Conservation (phyloP, 2,113 vertebrate species). For the Polypterus bichir region DNA sequence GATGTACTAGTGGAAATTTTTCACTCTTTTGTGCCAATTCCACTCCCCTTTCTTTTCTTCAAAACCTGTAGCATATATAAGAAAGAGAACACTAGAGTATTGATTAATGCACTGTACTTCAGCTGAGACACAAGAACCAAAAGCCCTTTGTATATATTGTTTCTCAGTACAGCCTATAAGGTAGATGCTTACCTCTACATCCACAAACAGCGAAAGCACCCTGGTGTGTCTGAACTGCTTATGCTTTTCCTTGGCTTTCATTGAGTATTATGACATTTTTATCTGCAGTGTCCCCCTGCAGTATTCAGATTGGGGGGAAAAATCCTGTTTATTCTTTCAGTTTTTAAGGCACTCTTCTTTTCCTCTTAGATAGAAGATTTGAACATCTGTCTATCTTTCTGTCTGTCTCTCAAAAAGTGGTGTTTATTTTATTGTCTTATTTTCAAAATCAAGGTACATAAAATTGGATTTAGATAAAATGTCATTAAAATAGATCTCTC, state of each 20-base stretch:
- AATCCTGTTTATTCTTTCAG: too few relatives aligned
- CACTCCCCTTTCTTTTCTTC: neutral
- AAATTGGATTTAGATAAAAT: conserved; percentile 36
- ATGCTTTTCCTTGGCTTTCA: too few relatives aligned
- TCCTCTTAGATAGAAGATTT: too few relatives aligned
- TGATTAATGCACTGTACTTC: conserved; percentile 15
- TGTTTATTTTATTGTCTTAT: conserved; percentile 30
- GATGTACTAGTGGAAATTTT: neutral
- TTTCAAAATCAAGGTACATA: conserved; percentile 24
- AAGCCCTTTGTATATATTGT: neutral
- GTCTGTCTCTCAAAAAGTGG: neutral
- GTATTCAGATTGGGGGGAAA: too few relatives aligned
- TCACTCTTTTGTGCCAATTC: neutral
- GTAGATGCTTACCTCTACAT: neutral
- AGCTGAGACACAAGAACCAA: neutral
- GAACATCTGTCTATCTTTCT: too few relatives aligned
- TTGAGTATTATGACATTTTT: too few relatives aligned
- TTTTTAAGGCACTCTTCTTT: too few relatives aligned
- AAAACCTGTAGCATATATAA: conserved; percentile 6
- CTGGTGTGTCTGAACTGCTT: too few relatives aligned
- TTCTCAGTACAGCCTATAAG: neutral
- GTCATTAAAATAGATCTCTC: conserved; percentile 34
- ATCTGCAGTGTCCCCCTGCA: too few relatives aligned
- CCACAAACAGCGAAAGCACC: too few relatives aligned
- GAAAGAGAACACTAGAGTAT: conserved; percentile 12